Evolutionary conservation across 2,888 invertebrate genomes (phyloP).

Genomic region (Lasioglossum morio): DNA sequence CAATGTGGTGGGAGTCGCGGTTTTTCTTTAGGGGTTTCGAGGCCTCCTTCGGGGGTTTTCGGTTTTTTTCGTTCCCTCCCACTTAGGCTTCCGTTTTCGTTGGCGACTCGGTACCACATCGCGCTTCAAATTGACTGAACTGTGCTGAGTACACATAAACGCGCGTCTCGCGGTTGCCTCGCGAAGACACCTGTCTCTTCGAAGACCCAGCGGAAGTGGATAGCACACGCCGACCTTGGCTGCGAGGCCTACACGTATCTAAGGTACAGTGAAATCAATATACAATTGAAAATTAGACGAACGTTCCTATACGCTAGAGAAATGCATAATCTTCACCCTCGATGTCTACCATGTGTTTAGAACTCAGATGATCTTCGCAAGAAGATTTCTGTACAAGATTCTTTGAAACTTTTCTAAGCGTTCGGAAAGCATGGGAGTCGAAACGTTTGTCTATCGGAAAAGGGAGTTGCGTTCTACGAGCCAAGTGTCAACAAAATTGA

Average conservation of each 20-base stretch:
- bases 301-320: neutral
- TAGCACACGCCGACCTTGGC: neutral
- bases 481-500: neutral
- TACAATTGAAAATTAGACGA: neutral
- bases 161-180: slow-evolving; percentile 48
- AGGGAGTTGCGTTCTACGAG: neutral
- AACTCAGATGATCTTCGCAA: neutral
- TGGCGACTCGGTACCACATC: slow-evolving; percentile 77
- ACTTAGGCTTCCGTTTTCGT: slow-evolving; percentile 67
- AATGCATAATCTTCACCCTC: neutral
- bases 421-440: neutral
- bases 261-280: neutral
- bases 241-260: neutral
- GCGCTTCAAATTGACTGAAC: slow-evolving; percentile 82
- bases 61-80: slow-evolving; percentile 22
- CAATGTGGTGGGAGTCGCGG: slow-evolving; percentile 64
- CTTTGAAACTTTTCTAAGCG: neutral
- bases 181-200: neutral
- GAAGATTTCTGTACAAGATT: neutral
- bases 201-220: neutral
- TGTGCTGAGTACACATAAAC: slow-evolving; percentile 64
- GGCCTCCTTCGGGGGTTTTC: slow-evolving; percentile 53
- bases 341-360: neutral
- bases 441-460: neutral
- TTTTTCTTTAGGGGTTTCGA: slow-evolving; percentile 35